phyloP scores from a whole-genome alignment of 2,113 vertebrate species.

The Talpa occidentalis region DNA sequence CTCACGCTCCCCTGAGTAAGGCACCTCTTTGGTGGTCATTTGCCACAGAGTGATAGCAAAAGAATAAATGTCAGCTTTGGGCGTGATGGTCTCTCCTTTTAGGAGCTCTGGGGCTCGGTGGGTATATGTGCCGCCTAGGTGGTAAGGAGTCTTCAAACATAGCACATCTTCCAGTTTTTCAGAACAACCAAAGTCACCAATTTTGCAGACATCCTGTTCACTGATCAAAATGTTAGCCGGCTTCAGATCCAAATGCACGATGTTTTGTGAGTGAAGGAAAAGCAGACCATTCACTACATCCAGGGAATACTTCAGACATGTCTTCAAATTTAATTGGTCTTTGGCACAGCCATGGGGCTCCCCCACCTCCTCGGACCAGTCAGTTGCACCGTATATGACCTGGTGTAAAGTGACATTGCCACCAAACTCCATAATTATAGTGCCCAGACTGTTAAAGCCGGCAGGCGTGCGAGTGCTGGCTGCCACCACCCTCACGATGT shows the following conservation, averaged over 20 bases:
- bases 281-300: slow-evolving; percentile 89
- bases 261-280: slow-evolving; percentile 91
- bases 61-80: slow-evolving; percentile 93
- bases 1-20: slow-evolving; percentile 92
- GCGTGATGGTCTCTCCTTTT: slow-evolving; percentile 87
- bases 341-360: background rate
- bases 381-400: slow-evolving; percentile 87
- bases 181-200: slow-evolving; percentile 96
- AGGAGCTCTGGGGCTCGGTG: slow-evolving; percentile 96
- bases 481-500: slow-evolving; percentile 91
- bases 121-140: slow-evolving; percentile 94
- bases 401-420: slow-evolving; percentile 91
- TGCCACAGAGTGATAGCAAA: slow-evolving; percentile 97
- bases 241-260: slow-evolving; percentile 96
- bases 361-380: background rate
- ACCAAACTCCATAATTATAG: slow-evolving; percentile 95
- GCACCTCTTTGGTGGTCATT: slow-evolving; percentile 88
- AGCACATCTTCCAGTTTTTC: slow-evolving; percentile 87
- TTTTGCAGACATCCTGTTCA: slow-evolving; percentile 90
- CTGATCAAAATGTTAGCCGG: slow-evolving; percentile 95
- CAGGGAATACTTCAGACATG: slow-evolving; percentile 85
- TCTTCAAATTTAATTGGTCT: slow-evolving; percentile 70
- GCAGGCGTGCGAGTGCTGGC: slow-evolving; percentile 90
- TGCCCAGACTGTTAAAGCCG: slow-evolving; percentile 89
- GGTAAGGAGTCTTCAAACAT: slow-evolving; percentile 72